A percentile compares a stretch with the other conserved stretches of the same genome.
Evolutionary conservation across 2,888 invertebrate species (phyloP).

Genomic region (Enchytraeus crypticus): DNA sequence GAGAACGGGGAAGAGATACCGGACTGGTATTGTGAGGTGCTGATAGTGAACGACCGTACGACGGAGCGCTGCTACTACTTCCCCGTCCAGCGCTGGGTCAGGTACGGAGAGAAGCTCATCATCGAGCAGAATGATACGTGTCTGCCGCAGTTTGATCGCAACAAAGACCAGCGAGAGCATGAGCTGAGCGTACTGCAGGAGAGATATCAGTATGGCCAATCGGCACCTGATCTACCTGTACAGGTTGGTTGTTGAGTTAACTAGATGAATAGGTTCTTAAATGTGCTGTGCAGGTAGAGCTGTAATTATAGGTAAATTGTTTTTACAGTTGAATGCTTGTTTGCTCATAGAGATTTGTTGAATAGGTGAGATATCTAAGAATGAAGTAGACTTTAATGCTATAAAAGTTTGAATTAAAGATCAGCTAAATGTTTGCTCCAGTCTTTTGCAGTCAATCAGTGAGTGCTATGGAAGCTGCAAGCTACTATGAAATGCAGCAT

Average conservation of each 20-base stretch:
- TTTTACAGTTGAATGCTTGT: no score
- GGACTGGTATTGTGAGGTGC: constrained; percentile 47
- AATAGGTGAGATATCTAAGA: no score
- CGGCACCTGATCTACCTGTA: constrained; percentile 26
- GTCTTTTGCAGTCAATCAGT: no score
- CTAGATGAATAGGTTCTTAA: no score
- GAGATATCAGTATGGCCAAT: constrained; percentile 27
- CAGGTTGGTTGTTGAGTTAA: constrained; percentile 23
- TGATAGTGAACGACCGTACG: constrained; percentile 34
- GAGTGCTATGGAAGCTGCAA: no score
- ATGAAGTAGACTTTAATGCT: no score
- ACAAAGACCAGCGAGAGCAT: constrained; percentile 38
- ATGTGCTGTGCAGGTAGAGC: no score
- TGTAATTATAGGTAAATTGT: no score
- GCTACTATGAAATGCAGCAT: no score
- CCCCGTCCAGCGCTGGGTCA: constrained; percentile 50
- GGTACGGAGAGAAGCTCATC: constrained; percentile 36
- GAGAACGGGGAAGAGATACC: constrained; percentile 25
- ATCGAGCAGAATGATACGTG: constrained; percentile 45
- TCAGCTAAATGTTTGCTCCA: no score
- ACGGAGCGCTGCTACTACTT: constrained; percentile 35
- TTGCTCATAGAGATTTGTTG: no score
- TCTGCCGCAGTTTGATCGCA: constrained; percentile 47
- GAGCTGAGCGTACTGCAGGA: constrained; percentile 44
- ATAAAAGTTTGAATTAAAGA: no score